Base-by-base conservation (phyloP, 2,797 vertebrate species). In the Psittacula derbiana region DNA sequence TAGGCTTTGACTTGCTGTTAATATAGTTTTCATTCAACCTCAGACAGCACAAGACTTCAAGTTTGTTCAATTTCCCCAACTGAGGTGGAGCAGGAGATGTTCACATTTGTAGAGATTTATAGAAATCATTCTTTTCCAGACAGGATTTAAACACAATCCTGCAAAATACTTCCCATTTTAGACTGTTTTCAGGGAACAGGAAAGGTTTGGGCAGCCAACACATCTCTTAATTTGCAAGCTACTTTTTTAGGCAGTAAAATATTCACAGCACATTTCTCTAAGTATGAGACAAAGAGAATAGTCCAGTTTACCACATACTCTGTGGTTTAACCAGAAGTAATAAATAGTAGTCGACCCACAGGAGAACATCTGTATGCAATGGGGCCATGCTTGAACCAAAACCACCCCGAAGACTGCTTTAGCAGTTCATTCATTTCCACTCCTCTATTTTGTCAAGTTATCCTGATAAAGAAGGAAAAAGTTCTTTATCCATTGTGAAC, bases 291-390 rank as follows among this genome's bases (percentile, higher is more conserved):
- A 16, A 79, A 76, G 20, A 27, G 21, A 90, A 84, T 13, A 86
- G 64, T 13, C 62, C 67, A n/a, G 16, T 70, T 70, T 62, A 86
- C 73, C 49, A 75, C 33, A 64, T 2, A 46, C 15, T 80, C 83
- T 49, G 49, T 84, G 76, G 71, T 72, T 92, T 57, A 92, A 88
- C 62, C 58, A 53, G 72, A 64, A 88, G 65, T 74, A 88, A 55
- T 71, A 92, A 86, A 64, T 86, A 23, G 9, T 1, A 71, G 20
- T 4, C 60, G 31, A 58, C 49, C n/a, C 80, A 41, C 1, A 1
- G 49, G 58, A 91, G 14, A 87, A 72, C 1, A 1, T 17, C 57
- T 65, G 13, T 25, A 38, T 4, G 12, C 36, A 92, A 31, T 3
- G 17, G 44, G 52, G 33, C 44, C 57, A 36, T 2, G 5, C 19